These are phyloP conservation scores for Lytechinus pictus DNA, from an alignment of 35 echinoderm and acorn worm genomes.

Conservation along the genomic window DNA sequence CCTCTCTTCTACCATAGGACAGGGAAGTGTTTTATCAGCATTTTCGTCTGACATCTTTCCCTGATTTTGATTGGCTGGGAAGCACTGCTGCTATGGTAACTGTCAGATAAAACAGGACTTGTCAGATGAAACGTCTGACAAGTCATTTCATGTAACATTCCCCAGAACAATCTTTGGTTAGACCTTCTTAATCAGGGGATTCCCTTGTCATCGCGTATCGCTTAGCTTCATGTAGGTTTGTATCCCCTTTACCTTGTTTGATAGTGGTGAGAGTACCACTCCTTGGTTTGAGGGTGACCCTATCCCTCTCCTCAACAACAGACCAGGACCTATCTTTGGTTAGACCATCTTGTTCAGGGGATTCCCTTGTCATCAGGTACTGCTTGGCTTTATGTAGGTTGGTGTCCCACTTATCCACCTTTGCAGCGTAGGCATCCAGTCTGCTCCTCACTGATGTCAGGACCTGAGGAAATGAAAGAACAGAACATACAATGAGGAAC, in stretches of 20 bases:
- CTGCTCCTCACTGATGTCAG: constrained; percentile 36
- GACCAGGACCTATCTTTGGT: constrained; percentile 7
- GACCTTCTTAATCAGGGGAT: too few species aligned
- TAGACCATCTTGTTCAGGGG: background rate
- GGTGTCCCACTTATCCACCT: constrained; percentile 34
- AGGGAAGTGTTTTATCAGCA: too few species aligned
- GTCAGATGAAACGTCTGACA: too few species aligned
- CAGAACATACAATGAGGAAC: background rate
- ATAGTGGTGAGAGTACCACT: constrained; percentile 33
- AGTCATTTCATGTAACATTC: too few species aligned
- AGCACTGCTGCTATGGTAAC: too few species aligned
- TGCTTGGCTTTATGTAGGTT: background rate
- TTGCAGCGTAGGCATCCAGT: constrained; percentile 11
- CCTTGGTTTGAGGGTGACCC: constrained; percentile 42
- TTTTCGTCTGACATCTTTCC: too few species aligned
- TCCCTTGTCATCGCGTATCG: too few species aligned
- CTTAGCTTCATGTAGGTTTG: too few species aligned
- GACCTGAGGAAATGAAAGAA: background rate
- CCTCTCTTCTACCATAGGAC: too few species aligned
- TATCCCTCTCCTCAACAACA: constrained; percentile 22
- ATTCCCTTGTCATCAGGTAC: constrained; percentile 33
- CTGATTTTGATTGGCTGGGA: too few species aligned
- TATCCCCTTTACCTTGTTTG: background rate
- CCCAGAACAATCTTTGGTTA: too few species aligned
- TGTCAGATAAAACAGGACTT: too few species aligned